Percentiles rank a stretch among this genome's conserved stretches.
Evolutionary conservation across 2,888 invertebrate species (phyloP).

Genomic region (Brachyopa scutellaris): DNA sequence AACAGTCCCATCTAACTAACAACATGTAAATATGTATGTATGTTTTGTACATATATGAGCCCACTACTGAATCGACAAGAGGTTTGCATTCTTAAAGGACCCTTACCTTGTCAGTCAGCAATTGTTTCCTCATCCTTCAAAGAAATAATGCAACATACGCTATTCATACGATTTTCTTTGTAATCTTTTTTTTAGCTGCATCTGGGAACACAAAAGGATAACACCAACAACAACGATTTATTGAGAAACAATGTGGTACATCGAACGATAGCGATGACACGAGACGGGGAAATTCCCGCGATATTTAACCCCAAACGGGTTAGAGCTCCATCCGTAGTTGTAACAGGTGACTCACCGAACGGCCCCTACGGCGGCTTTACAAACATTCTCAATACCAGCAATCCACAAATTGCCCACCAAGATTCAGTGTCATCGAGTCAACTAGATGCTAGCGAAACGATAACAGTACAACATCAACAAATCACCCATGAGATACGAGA

Average conservation of each 20-base stretch:
- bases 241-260: constrained; percentile 37
- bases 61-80: background rate
- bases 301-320: constrained; percentile 90
- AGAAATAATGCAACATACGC: background rate
- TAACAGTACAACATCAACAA: constrained; percentile 75
- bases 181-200: constrained; percentile 13
- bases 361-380: constrained; percentile 82
- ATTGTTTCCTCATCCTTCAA: background rate
- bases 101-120: background rate
- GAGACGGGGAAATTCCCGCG: constrained; percentile 90
- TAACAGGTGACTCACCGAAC: constrained; percentile 85
- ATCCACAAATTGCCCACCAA: constrained; percentile 83
- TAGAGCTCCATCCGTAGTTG: constrained; percentile 87
- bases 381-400: constrained; percentile 82
- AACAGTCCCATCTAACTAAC: too few species aligned
- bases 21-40: too few species aligned
- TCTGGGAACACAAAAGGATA: constrained; percentile 3
- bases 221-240: constrained; percentile 10
- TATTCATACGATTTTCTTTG: background rate
- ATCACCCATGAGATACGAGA: constrained; percentile 73
- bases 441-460: constrained; percentile 83
- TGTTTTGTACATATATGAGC: background rate
- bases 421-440: constrained; percentile 85
- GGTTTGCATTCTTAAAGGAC: background rate
- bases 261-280: constrained; percentile 83